These are phyloP conservation scores for Ispidina lecontei DNA, from an alignment of 2,797 vertebrate species.

Conservation along the genomic window DNA sequence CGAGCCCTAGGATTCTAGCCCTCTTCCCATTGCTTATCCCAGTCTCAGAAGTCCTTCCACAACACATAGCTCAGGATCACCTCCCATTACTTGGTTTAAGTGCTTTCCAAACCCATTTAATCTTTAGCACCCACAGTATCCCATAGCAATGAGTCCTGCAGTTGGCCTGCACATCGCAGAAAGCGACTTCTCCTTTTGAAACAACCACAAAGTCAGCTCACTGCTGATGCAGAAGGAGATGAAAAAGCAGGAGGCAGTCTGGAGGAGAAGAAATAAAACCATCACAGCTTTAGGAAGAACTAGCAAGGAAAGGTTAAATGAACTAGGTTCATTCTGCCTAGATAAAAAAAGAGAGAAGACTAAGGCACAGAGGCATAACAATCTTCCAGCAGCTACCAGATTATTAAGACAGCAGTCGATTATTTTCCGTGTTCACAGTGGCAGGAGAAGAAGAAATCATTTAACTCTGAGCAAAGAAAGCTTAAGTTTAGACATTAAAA, in stretches of 20 bases:
- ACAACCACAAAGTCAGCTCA: conserved; percentile 16
- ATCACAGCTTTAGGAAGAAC: background rate
- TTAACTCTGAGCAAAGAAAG: conserved; percentile 58
- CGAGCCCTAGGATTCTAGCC: background rate
- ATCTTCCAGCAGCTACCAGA: conserved; percentile 55
- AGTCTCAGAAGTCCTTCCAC: background rate
- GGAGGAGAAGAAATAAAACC: conserved; percentile 39
- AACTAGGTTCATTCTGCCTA: conserved; percentile 26
- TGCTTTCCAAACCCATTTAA: background rate
- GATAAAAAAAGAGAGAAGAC: background rate
- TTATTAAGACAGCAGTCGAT: conserved; percentile 67
- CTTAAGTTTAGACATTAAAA: conserved; percentile 41
- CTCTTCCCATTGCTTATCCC: background rate
- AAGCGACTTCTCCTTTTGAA: conserved; percentile 17
- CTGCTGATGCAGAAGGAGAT: conserved; percentile 22
- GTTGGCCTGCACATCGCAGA: background rate
- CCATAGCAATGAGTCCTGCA: conserved; percentile 8
- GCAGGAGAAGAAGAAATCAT: conserved; percentile 63
- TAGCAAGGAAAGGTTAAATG: conserved; percentile 50
- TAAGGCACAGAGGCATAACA: conserved; percentile 54
- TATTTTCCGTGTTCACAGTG: conserved; percentile 59
- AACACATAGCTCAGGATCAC: background rate
- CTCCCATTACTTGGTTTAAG: conserved; percentile 23
- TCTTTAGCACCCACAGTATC: conserved; percentile 18
- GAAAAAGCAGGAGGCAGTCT: conserved; percentile 36